Percentiles rank a stretch among this genome's conserved stretches.
phyloP scores from a whole-genome alignment of 2,888 invertebrate genomes.

The Mactromeris polynyma region DNA sequence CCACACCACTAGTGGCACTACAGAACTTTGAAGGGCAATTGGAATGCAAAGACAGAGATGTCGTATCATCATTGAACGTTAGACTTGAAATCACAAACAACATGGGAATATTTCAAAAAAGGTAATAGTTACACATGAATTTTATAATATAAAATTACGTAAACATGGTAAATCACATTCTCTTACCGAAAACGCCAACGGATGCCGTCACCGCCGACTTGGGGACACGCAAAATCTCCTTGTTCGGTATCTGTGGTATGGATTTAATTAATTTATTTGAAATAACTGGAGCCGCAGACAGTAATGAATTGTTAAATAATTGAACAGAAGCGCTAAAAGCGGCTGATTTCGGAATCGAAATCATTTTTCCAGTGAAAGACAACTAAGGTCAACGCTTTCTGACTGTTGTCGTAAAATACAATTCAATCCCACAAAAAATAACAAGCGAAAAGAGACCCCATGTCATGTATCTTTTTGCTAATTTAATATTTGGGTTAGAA shows the following conservation, averaged over 20 bases:
- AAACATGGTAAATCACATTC: no score
- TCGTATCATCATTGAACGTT: no score
- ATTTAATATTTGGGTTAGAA: neutral
- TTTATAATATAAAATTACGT: no score
- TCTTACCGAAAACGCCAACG: conserved; percentile 36
- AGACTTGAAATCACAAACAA: no score
- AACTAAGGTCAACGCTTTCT: conserved; percentile 62
- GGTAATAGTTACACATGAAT: no score
- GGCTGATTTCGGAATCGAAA: conserved; percentile 72
- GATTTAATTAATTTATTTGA: conserved; percentile 61
- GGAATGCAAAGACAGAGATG: no score
- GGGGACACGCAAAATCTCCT: conserved; percentile 38
- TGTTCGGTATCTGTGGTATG: neutral
- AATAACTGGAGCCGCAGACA: conserved; percentile 69
- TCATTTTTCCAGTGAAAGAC: conserved; percentile 67
- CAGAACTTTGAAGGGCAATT: neutral
- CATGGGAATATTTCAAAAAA: no score
- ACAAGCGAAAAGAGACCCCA: neutral
- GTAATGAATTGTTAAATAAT: conserved; percentile 72
- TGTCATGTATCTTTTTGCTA: neutral
- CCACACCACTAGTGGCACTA: no score
- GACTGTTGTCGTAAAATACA: conserved; percentile 35
- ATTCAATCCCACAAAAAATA: neutral
- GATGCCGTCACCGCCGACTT: conserved; percentile 36
- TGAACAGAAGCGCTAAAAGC: conserved; percentile 76